Percentiles rank a stretch among this genome's conserved stretches.
Conservation (phyloP, 2,113 vertebrate species). For the Tonatia bakeri region DNA sequence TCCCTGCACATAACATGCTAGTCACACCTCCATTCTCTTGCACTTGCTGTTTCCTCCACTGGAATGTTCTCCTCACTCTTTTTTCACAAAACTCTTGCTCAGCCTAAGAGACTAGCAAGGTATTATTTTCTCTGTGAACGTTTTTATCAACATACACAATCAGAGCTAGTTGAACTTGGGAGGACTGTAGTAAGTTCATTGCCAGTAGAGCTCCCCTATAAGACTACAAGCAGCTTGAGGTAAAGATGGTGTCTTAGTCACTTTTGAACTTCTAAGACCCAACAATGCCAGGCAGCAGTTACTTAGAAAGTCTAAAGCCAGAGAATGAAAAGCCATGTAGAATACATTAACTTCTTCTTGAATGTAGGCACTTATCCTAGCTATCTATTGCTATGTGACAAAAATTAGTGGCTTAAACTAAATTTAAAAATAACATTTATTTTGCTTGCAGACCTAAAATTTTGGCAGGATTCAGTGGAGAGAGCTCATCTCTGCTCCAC, state of each 20-base stretch:
- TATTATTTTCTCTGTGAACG: not conserved
- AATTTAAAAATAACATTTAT: not conserved
- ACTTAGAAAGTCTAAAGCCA: not conserved
- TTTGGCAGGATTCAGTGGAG: not conserved
- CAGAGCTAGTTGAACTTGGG: not conserved
- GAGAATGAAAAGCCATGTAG: not conserved
- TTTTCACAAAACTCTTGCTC: not conserved
- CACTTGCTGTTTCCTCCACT: not conserved
- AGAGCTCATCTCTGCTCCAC: not conserved
- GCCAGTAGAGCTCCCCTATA: not conserved
- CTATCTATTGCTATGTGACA: not conserved
- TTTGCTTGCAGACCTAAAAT: not conserved
- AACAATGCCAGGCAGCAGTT: not conserved
- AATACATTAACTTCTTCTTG: not conserved
- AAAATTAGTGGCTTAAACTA: not conserved
- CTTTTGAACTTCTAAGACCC: not conserved
- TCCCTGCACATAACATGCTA: rapidly evolving
- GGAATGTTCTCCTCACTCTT: not conserved
- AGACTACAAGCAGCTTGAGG: not conserved
- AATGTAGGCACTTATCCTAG: not conserved
- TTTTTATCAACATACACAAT: not conserved
- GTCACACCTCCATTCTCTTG: not conserved
- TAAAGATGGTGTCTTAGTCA: not conserved
- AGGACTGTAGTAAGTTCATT: not conserved
- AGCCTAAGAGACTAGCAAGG: not conserved